Percentiles rank a stretch among this genome's conserved stretches.
Evolutionary conservation across 2,113 vertebrate species (phyloP).

Genomic region (Upupa epops): DNA sequence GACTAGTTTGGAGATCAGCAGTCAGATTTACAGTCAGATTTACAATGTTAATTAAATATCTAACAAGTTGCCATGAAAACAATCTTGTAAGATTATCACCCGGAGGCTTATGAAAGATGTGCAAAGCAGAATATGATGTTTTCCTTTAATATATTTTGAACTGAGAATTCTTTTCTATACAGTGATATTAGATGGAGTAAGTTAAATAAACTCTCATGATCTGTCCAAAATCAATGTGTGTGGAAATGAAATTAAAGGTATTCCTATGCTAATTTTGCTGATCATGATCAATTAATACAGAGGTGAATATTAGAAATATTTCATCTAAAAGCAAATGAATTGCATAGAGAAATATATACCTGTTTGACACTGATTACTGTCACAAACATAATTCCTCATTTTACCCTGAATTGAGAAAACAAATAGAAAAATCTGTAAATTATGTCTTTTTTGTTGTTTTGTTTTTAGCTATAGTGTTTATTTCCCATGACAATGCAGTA

Average conservation of each 20-base stretch:
- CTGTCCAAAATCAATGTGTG: constrained; percentile 17
- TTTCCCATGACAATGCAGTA: neutral
- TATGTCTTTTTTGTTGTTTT: no score
- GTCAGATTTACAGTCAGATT: neutral
- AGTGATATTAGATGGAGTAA: constrained; percentile 13
- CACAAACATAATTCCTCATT: neutral
- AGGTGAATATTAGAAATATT: constrained; percentile 24
- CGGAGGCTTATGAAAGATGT: neutral
- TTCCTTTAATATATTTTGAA: neutral
- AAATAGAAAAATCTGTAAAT: neutral
- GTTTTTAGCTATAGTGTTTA: neutral
- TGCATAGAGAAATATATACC: neutral
- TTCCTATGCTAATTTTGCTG: constrained; percentile 32
- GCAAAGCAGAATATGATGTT: neutral
- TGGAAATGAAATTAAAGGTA: constrained; percentile 33
- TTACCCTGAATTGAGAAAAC: neutral
- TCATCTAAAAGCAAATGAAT: neutral
- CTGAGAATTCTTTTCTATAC: neutral
- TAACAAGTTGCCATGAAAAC: constrained; percentile 8
- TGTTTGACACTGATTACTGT: constrained; percentile 7
- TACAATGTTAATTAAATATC: constrained; percentile 23
- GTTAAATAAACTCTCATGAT: constrained; percentile 62
- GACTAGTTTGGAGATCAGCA: neutral
- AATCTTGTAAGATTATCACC: neutral
- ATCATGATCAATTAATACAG: constrained; percentile 25